Percentiles rank a stretch among this genome's conserved stretches.
Conservation (phyloP, 2,113 vertebrate species). For the Onychostruthus taczanowskii region DNA sequence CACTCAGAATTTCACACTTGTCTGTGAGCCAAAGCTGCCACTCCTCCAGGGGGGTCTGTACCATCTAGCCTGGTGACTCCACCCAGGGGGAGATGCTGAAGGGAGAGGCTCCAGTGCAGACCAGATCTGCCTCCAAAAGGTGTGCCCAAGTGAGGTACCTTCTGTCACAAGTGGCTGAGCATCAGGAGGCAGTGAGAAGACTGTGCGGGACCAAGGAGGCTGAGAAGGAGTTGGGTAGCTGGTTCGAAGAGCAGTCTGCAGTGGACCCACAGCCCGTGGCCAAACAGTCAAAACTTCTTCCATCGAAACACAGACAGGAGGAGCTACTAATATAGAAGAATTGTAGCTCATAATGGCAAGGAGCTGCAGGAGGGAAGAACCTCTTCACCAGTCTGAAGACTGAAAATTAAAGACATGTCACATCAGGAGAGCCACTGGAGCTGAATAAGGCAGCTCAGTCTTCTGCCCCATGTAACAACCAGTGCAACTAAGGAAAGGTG, state of each 20-base stretch:
- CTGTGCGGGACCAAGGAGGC: not conserved
- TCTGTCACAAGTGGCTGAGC: not conserved
- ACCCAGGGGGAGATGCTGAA: not conserved
- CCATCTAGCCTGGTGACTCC: not conserved
- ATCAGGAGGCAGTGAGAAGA: not conserved
- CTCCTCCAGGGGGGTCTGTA: not conserved
- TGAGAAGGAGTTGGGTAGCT: not conserved
- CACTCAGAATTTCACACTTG: not conserved
- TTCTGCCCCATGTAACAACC: not conserved
- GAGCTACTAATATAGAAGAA: not conserved
- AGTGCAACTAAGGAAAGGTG: not conserved
- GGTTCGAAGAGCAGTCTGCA: not conserved
- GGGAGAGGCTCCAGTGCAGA: not conserved
- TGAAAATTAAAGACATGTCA: not conserved
- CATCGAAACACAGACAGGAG: rapidly evolving
- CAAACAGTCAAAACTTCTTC: not conserved
- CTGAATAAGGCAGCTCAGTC: not conserved
- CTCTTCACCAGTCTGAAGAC: not conserved
- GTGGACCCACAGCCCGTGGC: not conserved
- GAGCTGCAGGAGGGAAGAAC: not conserved
- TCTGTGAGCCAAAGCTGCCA: not conserved
- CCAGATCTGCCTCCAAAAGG: not conserved
- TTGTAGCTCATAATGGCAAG: not conserved
- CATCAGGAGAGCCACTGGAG: not conserved
- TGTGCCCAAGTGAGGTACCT: not conserved